These are phyloP conservation scores for Serranus cabrilla DNA, from an alignment of 2,797 vertebrate genomes.

Conservation along the genomic window DNA sequence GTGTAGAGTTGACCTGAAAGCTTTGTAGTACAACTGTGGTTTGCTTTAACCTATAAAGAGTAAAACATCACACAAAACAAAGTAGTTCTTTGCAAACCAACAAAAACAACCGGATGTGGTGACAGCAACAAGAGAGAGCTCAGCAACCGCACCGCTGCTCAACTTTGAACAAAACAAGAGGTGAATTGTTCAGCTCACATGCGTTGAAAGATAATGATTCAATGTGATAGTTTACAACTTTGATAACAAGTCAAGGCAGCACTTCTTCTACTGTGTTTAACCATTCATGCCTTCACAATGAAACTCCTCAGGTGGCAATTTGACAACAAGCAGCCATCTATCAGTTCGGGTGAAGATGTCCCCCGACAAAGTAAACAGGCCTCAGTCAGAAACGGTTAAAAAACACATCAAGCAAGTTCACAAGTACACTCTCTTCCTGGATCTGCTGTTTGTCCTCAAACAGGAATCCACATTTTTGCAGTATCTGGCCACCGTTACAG, in stretches of 20 bases:
- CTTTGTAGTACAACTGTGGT: neutral
- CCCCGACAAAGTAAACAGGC: neutral
- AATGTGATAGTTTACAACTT: neutral
- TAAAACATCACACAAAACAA: neutral
- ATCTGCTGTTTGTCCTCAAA: slow-evolving; percentile 48
- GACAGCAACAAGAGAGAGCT: neutral
- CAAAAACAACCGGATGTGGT: slow-evolving; percentile 30
- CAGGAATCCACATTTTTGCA: slow-evolving; percentile 51
- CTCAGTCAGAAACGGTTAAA: neutral
- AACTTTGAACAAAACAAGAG: neutral
- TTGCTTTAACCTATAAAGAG: neutral
- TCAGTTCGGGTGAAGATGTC: neutral
- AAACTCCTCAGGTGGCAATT: neutral
- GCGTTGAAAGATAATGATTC: neutral
- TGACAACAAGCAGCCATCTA: neutral
- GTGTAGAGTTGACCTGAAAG: neutral
- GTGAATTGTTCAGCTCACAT: neutral
- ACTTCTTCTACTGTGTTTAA: neutral
- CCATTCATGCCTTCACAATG: neutral
- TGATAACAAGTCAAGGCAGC: neutral
- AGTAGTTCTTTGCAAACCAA: neutral
- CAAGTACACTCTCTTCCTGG: slow-evolving; percentile 23
- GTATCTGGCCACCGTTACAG: slow-evolving; percentile 30
- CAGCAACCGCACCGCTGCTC: slow-evolving; percentile 4
- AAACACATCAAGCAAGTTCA: slow-evolving; percentile 27